phyloP scores from a whole-genome alignment of 2,888 invertebrate species.

The Pyrochroa serraticornis region DNA sequence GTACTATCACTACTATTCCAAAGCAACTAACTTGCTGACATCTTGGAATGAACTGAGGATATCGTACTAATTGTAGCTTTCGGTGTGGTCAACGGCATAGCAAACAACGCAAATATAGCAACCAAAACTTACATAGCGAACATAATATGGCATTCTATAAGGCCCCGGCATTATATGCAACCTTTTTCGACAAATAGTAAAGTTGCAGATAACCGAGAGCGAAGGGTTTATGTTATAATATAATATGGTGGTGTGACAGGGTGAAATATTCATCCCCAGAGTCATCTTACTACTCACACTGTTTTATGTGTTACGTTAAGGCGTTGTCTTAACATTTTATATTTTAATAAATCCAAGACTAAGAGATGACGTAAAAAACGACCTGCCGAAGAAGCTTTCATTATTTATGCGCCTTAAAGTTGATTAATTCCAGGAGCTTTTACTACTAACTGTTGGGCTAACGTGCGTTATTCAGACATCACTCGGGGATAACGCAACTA shows the following conservation, averaged over 20 bases:
- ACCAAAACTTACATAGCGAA: no score
- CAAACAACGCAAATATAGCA: no score
- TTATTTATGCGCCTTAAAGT: neutral
- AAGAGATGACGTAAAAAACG: constrained; percentile 6
- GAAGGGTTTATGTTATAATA: constrained; percentile 27
- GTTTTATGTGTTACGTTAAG: constrained; percentile 27
- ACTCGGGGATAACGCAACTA: constrained; percentile 14
- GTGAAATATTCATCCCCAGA: constrained; percentile 29
- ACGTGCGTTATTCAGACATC: neutral
- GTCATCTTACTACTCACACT: constrained; percentile 30
- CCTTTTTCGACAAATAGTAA: constrained; percentile 15
- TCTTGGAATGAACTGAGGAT: no score
- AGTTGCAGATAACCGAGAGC: constrained; percentile 25
- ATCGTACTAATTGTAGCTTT: no score
- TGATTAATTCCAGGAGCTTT: neutral
- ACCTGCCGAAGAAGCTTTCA: neutral
- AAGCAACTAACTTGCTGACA: no score
- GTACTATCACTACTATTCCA: no score
- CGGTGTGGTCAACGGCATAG: no score
- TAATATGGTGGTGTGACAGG: constrained; percentile 25
- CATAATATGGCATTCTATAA: no score
- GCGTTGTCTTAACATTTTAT: constrained; percentile 29
- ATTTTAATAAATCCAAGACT: constrained; percentile 27
- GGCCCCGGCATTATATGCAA: neutral
- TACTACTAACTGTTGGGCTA: neutral